Base-by-base conservation (phyloP, 2,888 invertebrate species). In the Acronicta psi region DNA sequence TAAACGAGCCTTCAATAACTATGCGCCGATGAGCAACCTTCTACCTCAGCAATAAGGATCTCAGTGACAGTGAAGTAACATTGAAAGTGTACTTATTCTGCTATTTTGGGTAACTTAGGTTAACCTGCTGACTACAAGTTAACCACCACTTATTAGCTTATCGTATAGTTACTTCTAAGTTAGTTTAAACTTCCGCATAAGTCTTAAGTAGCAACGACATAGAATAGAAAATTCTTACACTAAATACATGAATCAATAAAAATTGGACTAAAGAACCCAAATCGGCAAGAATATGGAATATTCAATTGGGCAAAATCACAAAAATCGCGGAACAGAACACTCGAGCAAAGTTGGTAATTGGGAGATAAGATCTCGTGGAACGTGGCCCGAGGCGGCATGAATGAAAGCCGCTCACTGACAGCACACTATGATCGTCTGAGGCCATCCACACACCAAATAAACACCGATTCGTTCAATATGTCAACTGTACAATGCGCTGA, bases 351-450 rank as follows among this genome's bases (percentile, higher is more conserved):
- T 85, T 84, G 82, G 89, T 93, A 92, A 93, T 93, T 92, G 93
- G 93, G 90, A 92, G 93, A 93, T 92, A 92, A 90, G 92, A 93
- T 93, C 92, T 90, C 86, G 88, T 89, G 89, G 91, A 92, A 89
- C 92, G 88, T 88, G 85, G 91, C 93, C 90, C 75, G 87, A 85
- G 93, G 93, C 93, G 91, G 91, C 88, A 92, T 94, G 92, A 94
- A 94, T 94, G 93, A 94, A 93, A 93, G 93, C 92, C 88, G 88
- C 89, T 91, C 88, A 87, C 90, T 83, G 89, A 79, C 89, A 86
- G 77, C 86, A 85, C 86, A 88, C 89, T 87, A 88, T 84, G 82
- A 79, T 81, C 82, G 76, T 81, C 74, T 71, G 77, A 75, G 77
- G 80, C 76, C 69, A 69, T 70, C 64, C 77, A 81, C 81, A 79